Conservation (phyloP, 2,113 vertebrate species). For the Acanthisitta chloris region DNA sequence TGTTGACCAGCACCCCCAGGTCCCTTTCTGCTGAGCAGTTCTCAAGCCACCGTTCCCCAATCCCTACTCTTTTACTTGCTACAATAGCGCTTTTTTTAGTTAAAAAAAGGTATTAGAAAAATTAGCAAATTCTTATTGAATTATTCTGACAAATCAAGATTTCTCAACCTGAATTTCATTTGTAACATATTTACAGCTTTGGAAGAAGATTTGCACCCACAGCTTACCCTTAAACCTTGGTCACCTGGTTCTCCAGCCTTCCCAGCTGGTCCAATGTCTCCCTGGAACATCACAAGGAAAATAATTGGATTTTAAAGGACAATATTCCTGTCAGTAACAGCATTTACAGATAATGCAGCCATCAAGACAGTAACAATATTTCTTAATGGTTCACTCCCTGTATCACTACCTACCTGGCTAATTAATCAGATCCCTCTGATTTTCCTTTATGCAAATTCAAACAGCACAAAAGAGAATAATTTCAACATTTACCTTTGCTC, state of each 20-base stretch:
- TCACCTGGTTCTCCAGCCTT: conserved; percentile 82
- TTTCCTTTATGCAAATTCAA: not conserved
- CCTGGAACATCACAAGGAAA: conserved; percentile 70
- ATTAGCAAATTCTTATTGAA: not conserved
- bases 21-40: not conserved
- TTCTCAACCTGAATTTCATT: not conserved
- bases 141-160: not conserved
- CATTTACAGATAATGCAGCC: not conserved
- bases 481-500: conserved; percentile 79
- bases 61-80: not conserved
- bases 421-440: not conserved
- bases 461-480: not conserved
- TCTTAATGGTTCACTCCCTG: not conserved
- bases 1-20: not conserved
- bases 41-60: not conserved
- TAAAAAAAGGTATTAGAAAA: not conserved
- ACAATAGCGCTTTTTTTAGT: not conserved
- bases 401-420: not conserved
- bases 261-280: conserved; percentile 79
- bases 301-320: not conserved
- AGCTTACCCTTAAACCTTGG: conserved; percentile 84
- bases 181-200: not conserved
- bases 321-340: not conserved
- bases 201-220: not conserved
- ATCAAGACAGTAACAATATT: not conserved